phyloP scores from a whole-genome alignment of 2,888 invertebrate genomes.

The Idaea aversata region DNA sequence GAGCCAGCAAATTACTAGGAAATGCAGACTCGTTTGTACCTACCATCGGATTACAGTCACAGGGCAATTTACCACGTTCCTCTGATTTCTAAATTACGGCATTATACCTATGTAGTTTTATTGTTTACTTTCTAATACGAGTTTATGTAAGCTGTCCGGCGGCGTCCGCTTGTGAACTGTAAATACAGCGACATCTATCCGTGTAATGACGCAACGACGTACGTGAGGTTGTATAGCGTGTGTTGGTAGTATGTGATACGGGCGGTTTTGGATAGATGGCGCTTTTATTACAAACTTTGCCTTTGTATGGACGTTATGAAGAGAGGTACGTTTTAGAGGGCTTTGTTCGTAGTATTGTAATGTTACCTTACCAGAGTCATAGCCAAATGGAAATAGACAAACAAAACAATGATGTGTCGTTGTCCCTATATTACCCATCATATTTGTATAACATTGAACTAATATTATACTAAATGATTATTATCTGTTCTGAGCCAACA shows the following conservation, averaged over 20 bases:
- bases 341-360: no score
- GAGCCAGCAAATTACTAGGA: background rate
- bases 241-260: background rate
- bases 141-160: background rate
- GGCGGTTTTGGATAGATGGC: background rate
- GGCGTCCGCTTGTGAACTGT: background rate
- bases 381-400: no score
- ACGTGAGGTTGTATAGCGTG: background rate
- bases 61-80: constrained; percentile 1
- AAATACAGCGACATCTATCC: background rate
- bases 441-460: no score
- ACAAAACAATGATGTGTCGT: no score
- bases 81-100: background rate
- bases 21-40: background rate
- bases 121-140: background rate
- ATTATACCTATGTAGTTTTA: background rate
- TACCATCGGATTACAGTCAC: background rate
- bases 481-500: no score
- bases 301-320: background rate
- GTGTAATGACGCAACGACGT: background rate
- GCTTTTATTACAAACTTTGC: background rate
- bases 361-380: no score
- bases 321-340: no score
- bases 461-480: no score
- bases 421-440: no score